These are phyloP conservation scores for Opisthocomus hoazin DNA, from an alignment of 2,113 vertebrate genomes.

Conservation along the genomic window DNA sequence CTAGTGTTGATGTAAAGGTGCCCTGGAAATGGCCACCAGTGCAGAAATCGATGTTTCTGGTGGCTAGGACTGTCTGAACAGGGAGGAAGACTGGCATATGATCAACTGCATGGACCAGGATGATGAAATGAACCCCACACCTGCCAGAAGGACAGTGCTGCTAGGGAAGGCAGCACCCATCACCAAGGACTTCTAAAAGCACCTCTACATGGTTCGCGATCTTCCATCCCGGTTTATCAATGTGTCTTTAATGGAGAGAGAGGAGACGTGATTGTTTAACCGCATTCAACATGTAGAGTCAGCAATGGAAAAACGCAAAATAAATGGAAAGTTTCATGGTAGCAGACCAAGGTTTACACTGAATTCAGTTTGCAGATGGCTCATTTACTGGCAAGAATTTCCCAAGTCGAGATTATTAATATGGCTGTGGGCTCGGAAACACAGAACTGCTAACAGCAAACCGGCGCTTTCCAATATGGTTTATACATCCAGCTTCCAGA, in stretches of 20 bases:
- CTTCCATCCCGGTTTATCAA: not conserved
- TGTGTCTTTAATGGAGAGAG: not conserved
- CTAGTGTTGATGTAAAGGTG: too few species aligned
- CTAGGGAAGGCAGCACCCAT: not conserved
- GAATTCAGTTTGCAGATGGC: not conserved
- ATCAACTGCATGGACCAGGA: not conserved
- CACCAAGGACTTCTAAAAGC: not conserved
- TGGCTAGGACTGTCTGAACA: not conserved
- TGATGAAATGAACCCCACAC: not conserved
- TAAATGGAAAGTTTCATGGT: not conserved
- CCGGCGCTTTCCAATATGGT: not conserved
- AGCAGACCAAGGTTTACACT: not conserved
- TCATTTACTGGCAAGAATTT: not conserved
- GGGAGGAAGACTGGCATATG: rapidly evolving
- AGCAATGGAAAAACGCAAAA: not conserved
- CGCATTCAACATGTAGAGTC: not conserved
- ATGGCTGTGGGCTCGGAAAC: not conserved
- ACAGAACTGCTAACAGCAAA: not conserved
- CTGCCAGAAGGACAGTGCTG: not conserved
- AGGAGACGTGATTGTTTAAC: not conserved
- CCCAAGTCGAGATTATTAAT: not conserved
- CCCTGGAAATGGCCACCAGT: not conserved
- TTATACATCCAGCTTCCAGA: not conserved
- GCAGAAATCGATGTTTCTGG: rapidly evolving
- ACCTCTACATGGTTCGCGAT: not conserved